Conservation (phyloP, 2,797 vertebrate species). For the Tamandua tetradactyla region DNA sequence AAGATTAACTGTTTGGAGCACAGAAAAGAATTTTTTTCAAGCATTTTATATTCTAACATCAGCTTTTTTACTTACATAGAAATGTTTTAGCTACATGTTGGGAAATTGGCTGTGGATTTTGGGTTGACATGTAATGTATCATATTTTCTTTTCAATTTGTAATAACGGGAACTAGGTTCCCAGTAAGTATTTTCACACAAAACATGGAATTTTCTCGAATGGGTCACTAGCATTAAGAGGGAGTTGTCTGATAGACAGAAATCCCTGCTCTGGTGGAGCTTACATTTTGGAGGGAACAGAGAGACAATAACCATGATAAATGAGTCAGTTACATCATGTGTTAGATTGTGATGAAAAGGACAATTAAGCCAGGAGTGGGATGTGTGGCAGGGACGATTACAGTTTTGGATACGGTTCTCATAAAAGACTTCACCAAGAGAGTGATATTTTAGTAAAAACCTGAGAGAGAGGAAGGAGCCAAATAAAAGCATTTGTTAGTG, state of each 20-base stretch:
- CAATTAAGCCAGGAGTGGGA: background rate
- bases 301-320: background rate
- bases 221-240: background rate
- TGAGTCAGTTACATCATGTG: background rate
- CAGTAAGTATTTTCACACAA: conserved; percentile 22
- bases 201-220: background rate
- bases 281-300: background rate
- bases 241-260: background rate
- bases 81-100: background rate
- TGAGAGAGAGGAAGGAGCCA: background rate
- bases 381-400: background rate
- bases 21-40: background rate
- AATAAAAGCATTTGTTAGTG: background rate
- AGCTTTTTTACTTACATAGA: background rate
- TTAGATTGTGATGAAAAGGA: background rate
- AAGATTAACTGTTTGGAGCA: background rate
- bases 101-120: conserved; percentile 26
- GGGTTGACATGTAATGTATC: background rate
- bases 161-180: conserved; percentile 12
- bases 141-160: background rate
- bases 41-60: background rate
- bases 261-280: background rate
- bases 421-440: background rate
- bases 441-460: background rate
- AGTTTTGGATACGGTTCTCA: background rate